These are phyloP conservation scores for Diarsia dahlii DNA, from an alignment of 2,888 invertebrate genomes.

Conservation along the genomic window DNA sequence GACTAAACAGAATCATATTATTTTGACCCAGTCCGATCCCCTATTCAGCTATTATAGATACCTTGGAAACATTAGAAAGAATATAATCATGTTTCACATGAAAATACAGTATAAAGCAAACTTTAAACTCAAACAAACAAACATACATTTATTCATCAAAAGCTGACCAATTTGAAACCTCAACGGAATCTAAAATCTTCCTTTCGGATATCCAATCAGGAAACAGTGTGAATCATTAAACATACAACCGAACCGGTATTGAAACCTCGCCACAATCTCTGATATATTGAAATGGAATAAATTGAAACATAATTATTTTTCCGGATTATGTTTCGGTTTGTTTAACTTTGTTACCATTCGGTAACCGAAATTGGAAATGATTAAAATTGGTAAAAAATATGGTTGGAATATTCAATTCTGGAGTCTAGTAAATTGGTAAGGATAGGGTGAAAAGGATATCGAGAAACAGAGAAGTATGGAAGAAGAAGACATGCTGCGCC, in stretches of 20 bases:
- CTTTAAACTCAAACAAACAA: neutral
- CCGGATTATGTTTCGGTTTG: conserved; percentile 43
- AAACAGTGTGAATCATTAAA: conserved; percentile 37
- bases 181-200: neutral
- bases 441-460: neutral
- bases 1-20: too few relatives aligned
- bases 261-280: conserved; percentile 8
- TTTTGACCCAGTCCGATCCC: too few relatives aligned
- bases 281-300: conserved; percentile 53
- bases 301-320: conserved; percentile 57
- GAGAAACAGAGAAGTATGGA: too few relatives aligned
- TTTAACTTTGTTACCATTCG: conserved; percentile 29
- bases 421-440: neutral
- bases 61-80: neutral
- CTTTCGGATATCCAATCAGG: neutral
- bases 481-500: too few relatives aligned
- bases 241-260: conserved; percentile 16
- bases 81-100: neutral
- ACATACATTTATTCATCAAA: neutral
- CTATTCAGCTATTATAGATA: too few relatives aligned
- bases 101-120: neutral
- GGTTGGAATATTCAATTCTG: conserved; percentile 1
- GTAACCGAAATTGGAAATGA: conserved; percentile 1
- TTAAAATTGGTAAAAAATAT: neutral
- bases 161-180: neutral